These are phyloP conservation scores for Gavia stellata DNA, from an alignment of 2,113 vertebrate genomes.

Conservation along the genomic window DNA sequence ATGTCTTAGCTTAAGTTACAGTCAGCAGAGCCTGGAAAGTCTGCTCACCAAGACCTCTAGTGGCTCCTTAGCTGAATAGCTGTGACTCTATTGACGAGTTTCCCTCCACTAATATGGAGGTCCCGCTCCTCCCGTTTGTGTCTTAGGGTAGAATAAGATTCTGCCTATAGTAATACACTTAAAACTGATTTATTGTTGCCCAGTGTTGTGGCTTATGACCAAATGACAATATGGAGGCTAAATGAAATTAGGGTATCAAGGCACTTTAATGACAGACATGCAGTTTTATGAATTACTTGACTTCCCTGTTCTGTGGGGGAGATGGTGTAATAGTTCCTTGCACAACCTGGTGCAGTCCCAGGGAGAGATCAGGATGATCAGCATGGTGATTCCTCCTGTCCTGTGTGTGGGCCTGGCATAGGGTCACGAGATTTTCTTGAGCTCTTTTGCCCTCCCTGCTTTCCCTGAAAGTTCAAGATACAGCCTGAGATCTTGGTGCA, in stretches of 20 bases:
- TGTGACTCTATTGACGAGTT: no score
- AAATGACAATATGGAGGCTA: neutral
- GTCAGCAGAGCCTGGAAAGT: neutral
- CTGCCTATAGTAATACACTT: neutral
- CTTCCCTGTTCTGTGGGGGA: neutral
- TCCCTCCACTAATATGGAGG: neutral
- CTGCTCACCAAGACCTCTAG: neutral
- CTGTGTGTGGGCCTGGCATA: neutral
- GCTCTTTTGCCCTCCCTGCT: neutral
- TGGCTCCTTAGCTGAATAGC: neutral
- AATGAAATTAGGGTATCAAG: neutral
- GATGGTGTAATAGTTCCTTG: neutral
- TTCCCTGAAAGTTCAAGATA: neutral
- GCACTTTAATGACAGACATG: neutral
- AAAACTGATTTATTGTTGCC: neutral
- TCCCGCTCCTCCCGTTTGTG: rapidly evolving
- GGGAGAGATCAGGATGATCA: rapidly evolving
- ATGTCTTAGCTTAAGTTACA: neutral
- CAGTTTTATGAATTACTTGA: neutral
- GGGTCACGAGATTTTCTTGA: neutral
- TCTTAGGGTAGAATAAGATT: neutral
- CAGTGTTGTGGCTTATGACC: neutral
- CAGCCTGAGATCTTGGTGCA: neutral
- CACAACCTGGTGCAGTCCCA: neutral
- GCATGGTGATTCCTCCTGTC: neutral